Percentiles rank a stretch among this genome's conserved stretches.
These are phyloP conservation scores for Mimumesa dahlbomi DNA, from an alignment of 2,888 invertebrate species.

Conservation along the genomic window DNA sequence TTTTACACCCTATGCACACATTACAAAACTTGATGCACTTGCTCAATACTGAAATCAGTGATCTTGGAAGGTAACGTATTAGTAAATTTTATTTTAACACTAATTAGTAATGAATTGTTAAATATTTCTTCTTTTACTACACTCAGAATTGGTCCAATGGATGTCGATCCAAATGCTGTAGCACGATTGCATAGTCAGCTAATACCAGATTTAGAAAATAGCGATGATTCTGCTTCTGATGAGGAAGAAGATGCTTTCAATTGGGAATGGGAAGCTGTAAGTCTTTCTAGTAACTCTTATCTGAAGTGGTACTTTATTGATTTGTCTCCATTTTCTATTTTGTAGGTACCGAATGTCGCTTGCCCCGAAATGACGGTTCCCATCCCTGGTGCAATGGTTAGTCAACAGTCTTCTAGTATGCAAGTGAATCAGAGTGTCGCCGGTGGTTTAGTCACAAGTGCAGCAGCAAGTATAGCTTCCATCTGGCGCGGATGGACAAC, in stretches of 20 bases:
- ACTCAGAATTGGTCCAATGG: constrained; percentile 84
- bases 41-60: constrained; percentile 84
- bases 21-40: constrained; percentile 87
- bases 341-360: constrained; percentile 82
- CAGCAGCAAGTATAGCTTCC: constrained; percentile 91
- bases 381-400: constrained; percentile 74
- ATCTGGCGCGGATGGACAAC: constrained; percentile 89
- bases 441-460: constrained; percentile 89
- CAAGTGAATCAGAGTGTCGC: constrained; percentile 83
- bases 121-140: too few species aligned
- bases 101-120: background rate
- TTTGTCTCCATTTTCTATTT: background rate
- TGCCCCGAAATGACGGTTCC: constrained; percentile 81
- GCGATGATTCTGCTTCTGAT: constrained; percentile 86
- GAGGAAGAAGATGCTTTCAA: constrained; percentile 87
- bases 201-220: constrained; percentile 83
- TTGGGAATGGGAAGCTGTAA: constrained; percentile 91
- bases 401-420: constrained; percentile 76
- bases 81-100: background rate
- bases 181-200: constrained; percentile 85
- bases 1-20: constrained; percentile 86
- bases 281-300: constrained; percentile 57
- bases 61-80: constrained; percentile 86
- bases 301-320: background rate
- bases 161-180: constrained; percentile 82